phyloP scores from a whole-genome alignment of 2,113 vertebrate genomes.

The Empidonax traillii region DNA sequence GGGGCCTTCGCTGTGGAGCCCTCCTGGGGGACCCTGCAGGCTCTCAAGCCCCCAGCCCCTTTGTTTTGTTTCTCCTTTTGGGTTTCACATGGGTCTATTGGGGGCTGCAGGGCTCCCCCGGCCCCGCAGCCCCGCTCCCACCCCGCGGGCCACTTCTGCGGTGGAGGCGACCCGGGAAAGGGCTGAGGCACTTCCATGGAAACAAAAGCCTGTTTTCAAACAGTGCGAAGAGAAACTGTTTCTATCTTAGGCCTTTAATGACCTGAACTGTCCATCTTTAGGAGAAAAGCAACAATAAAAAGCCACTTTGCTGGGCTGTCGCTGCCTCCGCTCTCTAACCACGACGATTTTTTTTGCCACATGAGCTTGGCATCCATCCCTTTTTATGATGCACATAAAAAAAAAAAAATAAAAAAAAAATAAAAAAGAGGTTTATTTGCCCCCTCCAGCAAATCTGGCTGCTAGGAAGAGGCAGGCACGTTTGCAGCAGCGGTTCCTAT shows the following conservation, averaged over 20 bases:
- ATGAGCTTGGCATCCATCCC: neutral
- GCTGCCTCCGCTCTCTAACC: neutral
- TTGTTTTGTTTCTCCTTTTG: constrained; percentile 78
- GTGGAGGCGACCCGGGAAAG: constrained; percentile 45
- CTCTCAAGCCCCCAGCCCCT: constrained; percentile 61
- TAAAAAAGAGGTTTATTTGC: constrained; percentile 27
- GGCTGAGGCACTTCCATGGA: constrained; percentile 66
- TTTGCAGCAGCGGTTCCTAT: constrained; percentile 40
- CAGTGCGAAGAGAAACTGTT: constrained; percentile 73
- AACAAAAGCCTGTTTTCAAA: constrained; percentile 83
- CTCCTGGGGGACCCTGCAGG: constrained; percentile 46
- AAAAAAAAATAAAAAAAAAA: neutral
- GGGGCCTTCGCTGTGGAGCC: neutral
- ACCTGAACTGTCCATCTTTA: constrained; percentile 71
- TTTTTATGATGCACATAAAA: neutral
- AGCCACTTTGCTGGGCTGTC: constrained; percentile 34
- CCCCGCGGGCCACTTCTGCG: constrained; percentile 15
- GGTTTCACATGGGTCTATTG: constrained; percentile 77
- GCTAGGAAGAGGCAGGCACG: constrained; percentile 37
- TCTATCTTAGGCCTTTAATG: constrained; percentile 74
- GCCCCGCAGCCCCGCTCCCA: neutral
- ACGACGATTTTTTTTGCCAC: constrained; percentile 6
- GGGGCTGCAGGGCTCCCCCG: neutral
- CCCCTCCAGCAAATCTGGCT: neutral
- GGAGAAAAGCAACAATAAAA: neutral